These are phyloP conservation scores for Phortica variegata DNA, from an alignment of 1,140 invertebrate genomes.

Conservation along the genomic window DNA sequence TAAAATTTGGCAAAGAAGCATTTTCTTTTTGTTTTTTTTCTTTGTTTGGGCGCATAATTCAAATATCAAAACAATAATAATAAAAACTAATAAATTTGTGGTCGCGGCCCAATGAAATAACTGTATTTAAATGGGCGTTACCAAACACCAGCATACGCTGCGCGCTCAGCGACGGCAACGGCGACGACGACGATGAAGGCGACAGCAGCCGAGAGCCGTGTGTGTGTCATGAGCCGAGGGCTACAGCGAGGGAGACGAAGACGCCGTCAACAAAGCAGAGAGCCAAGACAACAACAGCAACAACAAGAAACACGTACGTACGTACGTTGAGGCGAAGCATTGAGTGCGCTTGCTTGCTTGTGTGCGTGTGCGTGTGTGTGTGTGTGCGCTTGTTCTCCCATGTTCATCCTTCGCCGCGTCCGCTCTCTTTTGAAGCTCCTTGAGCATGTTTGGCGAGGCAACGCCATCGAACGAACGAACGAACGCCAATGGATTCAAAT, in stretches of 20 bases:
- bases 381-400: neutral
- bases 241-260: neutral
- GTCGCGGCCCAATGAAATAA: conserved; percentile 56
- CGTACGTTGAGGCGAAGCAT: no score
- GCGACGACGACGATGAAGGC: conserved; percentile 64
- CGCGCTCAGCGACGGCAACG: conserved; percentile 12
- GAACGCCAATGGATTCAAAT: neutral
- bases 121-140: conserved; percentile 57
- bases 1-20: neutral
- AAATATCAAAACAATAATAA: conserved; percentile 51
- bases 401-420: neutral
- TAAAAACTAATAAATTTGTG: conserved; percentile 54
- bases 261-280: no score
- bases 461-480: neutral
- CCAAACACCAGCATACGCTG: conserved; percentile 39
- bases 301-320: no score
- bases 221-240: no score
- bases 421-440: neutral
- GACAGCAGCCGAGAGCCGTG: neutral
- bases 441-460: conserved; percentile 6
- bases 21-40: no score
- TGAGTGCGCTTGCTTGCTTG: neutral
- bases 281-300: no score
- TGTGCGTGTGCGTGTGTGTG: neutral
- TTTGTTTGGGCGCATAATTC: conserved; percentile 24